Conservation (phyloP, 2,113 vertebrate species). For the Lucifuga dentata region DNA sequence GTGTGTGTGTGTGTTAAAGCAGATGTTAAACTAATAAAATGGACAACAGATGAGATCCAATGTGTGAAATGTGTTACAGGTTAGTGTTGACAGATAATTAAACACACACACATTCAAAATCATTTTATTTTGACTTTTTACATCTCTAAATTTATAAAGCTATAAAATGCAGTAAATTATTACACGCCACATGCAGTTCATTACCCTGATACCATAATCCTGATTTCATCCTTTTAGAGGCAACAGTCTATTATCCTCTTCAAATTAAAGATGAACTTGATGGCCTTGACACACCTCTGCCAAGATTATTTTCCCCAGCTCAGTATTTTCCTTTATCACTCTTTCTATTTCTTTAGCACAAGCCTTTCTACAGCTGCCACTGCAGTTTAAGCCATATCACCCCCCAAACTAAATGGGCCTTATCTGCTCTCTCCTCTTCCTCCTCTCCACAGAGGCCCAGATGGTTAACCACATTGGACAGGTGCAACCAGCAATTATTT, state of each 20-base stretch:
- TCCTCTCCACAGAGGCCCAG: slow-evolving; percentile 42
- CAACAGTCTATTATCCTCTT: slow-evolving; percentile 20
- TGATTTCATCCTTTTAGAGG: slow-evolving; percentile 29
- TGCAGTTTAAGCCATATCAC: slow-evolving; percentile 55
- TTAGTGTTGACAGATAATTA: no score
- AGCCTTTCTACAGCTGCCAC: slow-evolving; percentile 62
- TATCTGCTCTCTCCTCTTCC: slow-evolving; percentile 49
- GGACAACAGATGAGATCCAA: no score
- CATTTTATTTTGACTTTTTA: no score
- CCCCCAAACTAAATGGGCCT: slow-evolving; percentile 59
- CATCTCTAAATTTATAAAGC: no score
- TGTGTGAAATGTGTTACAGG: no score
- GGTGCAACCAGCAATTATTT: slow-evolving; percentile 73
- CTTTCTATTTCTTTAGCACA: slow-evolving; percentile 46
- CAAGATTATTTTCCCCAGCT: slow-evolving; percentile 44
- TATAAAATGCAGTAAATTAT: no score
- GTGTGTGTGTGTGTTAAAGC: no score
- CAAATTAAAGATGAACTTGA: slow-evolving; percentile 47
- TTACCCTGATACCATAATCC: neutral
- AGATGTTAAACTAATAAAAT: no score
- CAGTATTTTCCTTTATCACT: slow-evolving; percentile 58
- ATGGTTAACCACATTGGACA: slow-evolving; percentile 73
- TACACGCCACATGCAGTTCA: no score
- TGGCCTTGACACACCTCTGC: slow-evolving; percentile 53
- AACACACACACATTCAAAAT: no score